Base-by-base conservation (phyloP, 2,888 invertebrate species). In the Ecdyonurus torrentis region DNA sequence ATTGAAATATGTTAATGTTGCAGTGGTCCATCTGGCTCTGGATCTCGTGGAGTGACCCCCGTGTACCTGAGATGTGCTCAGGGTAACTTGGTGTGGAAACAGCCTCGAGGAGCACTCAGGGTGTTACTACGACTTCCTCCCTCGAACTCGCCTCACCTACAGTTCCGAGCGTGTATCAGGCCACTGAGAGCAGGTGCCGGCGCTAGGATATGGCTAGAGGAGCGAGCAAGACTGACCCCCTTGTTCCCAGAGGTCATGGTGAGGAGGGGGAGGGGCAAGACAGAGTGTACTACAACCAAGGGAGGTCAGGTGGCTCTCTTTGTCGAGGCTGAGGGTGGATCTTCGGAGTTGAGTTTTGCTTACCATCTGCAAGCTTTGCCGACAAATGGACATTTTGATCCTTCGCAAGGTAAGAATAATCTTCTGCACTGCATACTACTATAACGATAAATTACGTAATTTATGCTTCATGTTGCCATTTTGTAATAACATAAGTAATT, bases 1-100 rank as follows among this genome's bases (percentile, higher is more conserved):
- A n/a, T n/a, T n/a, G n/a, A 10, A 50, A 50, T 10, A 50, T 18
- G 50, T 50, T 50, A 18, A 50, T 55, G 55, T 55, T 55, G 5
- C 55, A 55, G 55, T 55, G 55, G 55, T 55, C 55, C 55, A 55
- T 71, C 76, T 5, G 81, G 74, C 63, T 73, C 74, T 64, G 74
- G 80, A 67, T 63, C 72, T 64, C 79, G 85, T 63, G 86, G 84
- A 2, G 86, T 89, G 60, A 84, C 85, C 52, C 87, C 88, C 0
- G 85, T 89, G 52, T 87, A 88, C 75, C 80, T 89, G 61, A 80
- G 87, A 25, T 89, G 89, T 70, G 79, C 85, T 22, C 83, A 85
- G 65, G 89, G 89, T 24, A 76, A 77, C 22, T 81, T 89, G 15
- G 78, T 81, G n/a, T 89, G 89, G 89, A 74, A 82, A 69, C 88